phyloP scores from a whole-genome alignment of 2,113 vertebrate genomes.

The Thamnophis sirtalis region DNA sequence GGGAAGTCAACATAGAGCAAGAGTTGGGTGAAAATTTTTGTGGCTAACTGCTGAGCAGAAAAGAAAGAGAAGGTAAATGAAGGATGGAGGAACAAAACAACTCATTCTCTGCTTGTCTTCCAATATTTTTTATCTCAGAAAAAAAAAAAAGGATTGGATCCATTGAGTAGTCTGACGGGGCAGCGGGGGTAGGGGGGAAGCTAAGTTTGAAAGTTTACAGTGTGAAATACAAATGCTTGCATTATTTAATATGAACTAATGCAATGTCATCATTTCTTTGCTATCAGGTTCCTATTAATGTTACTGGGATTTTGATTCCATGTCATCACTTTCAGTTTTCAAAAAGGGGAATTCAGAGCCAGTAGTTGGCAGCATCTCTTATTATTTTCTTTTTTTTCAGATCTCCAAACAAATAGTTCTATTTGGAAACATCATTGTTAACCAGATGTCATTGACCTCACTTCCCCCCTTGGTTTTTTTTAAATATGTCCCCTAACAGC shows the following conservation, averaged over 20 bases:
- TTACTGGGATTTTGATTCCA: constrained; percentile 51
- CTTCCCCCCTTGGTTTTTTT: constrained; percentile 33
- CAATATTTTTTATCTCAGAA: constrained; percentile 77
- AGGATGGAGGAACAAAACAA: constrained; percentile 74
- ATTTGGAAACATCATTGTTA: constrained; percentile 57
- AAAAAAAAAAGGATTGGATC: constrained; percentile 58
- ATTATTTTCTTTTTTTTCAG: constrained; percentile 26
- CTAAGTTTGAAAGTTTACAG: constrained; percentile 72
- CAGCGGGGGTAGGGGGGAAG: constrained; percentile 43
- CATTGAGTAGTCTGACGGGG: constrained; percentile 64
- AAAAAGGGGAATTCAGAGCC: constrained; percentile 25
- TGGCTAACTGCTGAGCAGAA: constrained; percentile 59
- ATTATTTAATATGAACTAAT: constrained; percentile 64
- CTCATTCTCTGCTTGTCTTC: constrained; percentile 74
- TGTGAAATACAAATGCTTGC: constrained; percentile 72
- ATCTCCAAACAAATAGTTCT: constrained; percentile 47
- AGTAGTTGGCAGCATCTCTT: constrained; percentile 44
- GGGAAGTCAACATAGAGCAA: constrained; percentile 39
- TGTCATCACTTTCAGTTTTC: constrained; percentile 56
- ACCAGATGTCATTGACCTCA: constrained; percentile 62
- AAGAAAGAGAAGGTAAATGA: background rate
- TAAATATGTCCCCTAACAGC: constrained; percentile 65
- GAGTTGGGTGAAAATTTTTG: constrained; percentile 60
- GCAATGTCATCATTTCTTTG: constrained; percentile 51
- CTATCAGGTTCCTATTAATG: constrained; percentile 45